phyloP scores from a whole-genome alignment of 2,797 vertebrate species.

The Oreochromis mossambicus region DNA sequence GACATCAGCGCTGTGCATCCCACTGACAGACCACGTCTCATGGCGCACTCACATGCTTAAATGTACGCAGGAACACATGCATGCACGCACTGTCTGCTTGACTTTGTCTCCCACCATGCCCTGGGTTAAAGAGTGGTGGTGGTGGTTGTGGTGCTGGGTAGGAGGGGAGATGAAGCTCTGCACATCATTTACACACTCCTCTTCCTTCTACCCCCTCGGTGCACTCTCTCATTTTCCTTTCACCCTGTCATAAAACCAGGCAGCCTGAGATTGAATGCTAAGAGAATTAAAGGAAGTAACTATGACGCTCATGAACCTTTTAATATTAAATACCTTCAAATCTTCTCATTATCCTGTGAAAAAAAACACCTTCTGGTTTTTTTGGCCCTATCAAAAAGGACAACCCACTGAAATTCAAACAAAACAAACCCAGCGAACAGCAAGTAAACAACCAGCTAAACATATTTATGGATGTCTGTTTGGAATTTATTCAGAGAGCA shows the following conservation, averaged over 20 bases:
- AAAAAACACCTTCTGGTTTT: background rate
- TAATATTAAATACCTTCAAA: background rate
- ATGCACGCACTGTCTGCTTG: constrained; percentile 48
- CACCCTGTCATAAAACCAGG: background rate
- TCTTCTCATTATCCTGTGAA: background rate
- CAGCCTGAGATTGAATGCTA: constrained; percentile 2
- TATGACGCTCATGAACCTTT: background rate
- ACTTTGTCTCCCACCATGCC: constrained; percentile 69
- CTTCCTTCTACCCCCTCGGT: background rate
- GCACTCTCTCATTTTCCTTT: background rate
- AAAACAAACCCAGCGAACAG: background rate
- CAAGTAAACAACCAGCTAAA: background rate
- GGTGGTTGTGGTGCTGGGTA: constrained; percentile 24
- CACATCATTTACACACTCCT: constrained; percentile 26
- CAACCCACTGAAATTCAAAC: background rate
- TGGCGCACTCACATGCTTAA: background rate
- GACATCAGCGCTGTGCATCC: constrained; percentile 49
- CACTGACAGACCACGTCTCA: constrained; percentile 33
- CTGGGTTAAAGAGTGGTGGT: constrained; percentile 51
- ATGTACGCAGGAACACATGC: constrained; percentile 1
- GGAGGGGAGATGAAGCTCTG: constrained; percentile 30
- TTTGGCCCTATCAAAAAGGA: background rate
- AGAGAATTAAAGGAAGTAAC: background rate
- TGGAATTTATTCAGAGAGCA: background rate
- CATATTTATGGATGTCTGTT: background rate